phyloP scores from a whole-genome alignment of 2,797 vertebrate species.

The Hemibagrus guttatus region DNA sequence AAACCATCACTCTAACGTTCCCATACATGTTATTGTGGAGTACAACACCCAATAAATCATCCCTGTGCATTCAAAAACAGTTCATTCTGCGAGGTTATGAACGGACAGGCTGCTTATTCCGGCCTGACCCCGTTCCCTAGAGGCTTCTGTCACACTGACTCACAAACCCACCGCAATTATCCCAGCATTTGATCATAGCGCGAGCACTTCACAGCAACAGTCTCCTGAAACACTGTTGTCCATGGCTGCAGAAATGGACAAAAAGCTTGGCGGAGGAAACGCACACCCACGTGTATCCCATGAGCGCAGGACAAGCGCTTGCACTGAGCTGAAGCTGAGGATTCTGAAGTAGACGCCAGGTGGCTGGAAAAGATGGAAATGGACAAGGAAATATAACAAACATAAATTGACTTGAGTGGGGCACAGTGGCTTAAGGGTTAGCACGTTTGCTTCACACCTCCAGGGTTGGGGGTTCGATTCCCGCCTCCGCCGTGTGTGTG shows the following conservation, averaged over 20 bases:
- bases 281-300: not conserved
- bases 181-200: slow-evolving; percentile 33
- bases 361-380: not conserved
- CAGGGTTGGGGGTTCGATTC: too few relatives aligned
- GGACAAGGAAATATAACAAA: not conserved
- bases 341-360: not conserved
- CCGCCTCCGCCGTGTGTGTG: too few relatives aligned
- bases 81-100: not conserved
- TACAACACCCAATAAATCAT: not conserved
- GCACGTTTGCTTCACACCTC: too few relatives aligned
- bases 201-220: slow-evolving; percentile 17
- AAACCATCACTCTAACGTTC: not conserved
- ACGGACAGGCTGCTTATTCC: not conserved
- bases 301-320: not conserved
- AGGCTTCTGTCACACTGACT: not conserved
- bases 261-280: slow-evolving; percentile 1
- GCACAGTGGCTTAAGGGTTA: too few relatives aligned
- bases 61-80: not conserved
- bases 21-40: not conserved
- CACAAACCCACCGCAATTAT: slow-evolving; percentile 8
- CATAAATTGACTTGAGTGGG: too few relatives aligned
- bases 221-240: slow-evolving; percentile 27
- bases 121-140: not conserved
- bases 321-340: not conserved
- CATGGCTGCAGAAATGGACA: slow-evolving; percentile 28